Conservation (phyloP, 2,888 invertebrate genomes). For the Trissolcus brochymenae region DNA sequence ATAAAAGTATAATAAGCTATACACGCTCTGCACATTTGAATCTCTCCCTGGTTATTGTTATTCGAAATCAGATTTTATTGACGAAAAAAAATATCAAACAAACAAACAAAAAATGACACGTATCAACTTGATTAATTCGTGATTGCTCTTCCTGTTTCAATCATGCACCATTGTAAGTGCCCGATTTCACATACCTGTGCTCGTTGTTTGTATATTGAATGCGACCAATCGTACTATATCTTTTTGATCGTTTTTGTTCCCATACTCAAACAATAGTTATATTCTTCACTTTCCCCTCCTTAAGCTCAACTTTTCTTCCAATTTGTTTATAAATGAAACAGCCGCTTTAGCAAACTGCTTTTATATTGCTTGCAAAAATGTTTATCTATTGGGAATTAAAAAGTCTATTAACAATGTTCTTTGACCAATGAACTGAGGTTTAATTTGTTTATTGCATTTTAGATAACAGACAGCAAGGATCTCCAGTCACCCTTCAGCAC, state of each 20-base stretch:
- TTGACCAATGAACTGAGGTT: not conserved
- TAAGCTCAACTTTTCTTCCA: not conserved
- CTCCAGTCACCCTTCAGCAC: slow-evolving; percentile 82
- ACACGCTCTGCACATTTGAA: slow-evolving; percentile 48
- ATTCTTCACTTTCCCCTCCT: not conserved
- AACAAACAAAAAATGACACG: slow-evolving; percentile 30
- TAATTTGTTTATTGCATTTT: not conserved
- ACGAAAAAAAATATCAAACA: slow-evolving; percentile 32
- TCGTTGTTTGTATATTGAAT: slow-evolving; percentile 26
- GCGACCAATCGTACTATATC: slow-evolving; percentile 20
- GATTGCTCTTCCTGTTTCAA: slow-evolving; percentile 45
- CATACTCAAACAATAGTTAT: slow-evolving; percentile 1
- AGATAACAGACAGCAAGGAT: slow-evolving; percentile 78
- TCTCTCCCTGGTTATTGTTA: slow-evolving; percentile 30
- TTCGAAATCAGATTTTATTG: slow-evolving; percentile 43
- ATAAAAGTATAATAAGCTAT: slow-evolving; percentile 68
- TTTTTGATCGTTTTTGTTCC: slow-evolving; percentile 8
- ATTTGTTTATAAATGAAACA: not conserved
- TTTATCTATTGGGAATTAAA: too few species aligned
- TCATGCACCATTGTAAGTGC: slow-evolving; percentile 28
- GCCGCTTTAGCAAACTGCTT: not conserved
- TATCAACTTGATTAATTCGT: slow-evolving; percentile 41
- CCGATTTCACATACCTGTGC: slow-evolving; percentile 23
- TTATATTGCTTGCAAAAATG: too few species aligned
- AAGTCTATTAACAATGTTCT: too few species aligned